Evolutionary conservation across 64 coral and sea anemone species (phyloP).

Genomic region (Astreopora myriophthalma): DNA sequence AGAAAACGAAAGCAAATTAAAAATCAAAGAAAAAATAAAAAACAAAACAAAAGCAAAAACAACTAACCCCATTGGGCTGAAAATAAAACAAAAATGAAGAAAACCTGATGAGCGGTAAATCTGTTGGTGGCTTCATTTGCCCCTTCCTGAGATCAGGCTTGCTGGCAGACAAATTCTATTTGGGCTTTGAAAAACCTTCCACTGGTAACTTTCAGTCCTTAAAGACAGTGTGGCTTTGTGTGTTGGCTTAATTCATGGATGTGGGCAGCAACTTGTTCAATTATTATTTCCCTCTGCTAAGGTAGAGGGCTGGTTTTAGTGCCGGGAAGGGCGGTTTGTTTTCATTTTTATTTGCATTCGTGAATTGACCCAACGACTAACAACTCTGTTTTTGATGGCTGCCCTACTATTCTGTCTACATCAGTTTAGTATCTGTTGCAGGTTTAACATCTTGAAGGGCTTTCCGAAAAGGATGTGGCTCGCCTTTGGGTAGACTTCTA

Average conservation of each 20-base stretch:
- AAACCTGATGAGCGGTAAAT: not conserved
- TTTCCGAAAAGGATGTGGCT: not conserved
- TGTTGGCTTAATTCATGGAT: not conserved
- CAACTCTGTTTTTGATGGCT: not conserved
- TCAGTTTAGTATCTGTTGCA: not conserved
- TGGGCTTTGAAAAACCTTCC: not conserved
- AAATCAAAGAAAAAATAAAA: not conserved
- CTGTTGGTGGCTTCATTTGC: conserved; percentile 16
- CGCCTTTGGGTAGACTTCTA: conserved; percentile 33
- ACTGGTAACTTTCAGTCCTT: not conserved
- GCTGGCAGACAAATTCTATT: not conserved
- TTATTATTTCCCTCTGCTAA: conserved; percentile 15
- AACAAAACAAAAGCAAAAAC: not conserved
- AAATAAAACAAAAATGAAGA: not conserved
- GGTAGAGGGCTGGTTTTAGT: not conserved
- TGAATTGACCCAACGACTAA: not conserved
- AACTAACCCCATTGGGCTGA: not conserved
- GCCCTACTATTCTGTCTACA: not conserved
- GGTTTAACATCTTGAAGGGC: not conserved
- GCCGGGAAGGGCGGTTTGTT: conserved; percentile 22
- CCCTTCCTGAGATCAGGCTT: conserved; percentile 34
- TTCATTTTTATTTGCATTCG: conserved; percentile 27
- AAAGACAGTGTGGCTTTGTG: not conserved
- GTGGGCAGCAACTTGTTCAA: conserved; percentile 11
- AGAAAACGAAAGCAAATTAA: not conserved